A percentile compares a stretch with the other conserved stretches of the same genome.
phyloP scores from a whole-genome alignment of 2,797 vertebrate genomes.

The Gymnodraco acuticeps region DNA sequence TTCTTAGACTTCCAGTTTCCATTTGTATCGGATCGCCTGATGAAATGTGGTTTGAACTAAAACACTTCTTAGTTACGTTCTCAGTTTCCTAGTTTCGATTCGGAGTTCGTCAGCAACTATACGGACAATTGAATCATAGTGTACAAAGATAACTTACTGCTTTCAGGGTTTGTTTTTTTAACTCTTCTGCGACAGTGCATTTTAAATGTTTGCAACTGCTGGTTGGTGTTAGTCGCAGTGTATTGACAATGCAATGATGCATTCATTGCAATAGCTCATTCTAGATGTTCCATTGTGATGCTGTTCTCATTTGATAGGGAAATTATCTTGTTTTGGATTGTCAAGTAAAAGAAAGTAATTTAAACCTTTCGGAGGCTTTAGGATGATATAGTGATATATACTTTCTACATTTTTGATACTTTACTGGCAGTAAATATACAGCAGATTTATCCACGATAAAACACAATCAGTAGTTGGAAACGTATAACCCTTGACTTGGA shows the following conservation, averaged over 20 bases:
- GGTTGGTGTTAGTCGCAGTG: neutral
- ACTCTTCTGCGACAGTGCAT: neutral
- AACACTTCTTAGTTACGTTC: too few relatives aligned
- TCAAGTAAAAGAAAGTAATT: neutral
- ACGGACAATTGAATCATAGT: neutral
- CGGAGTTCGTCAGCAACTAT: neutral
- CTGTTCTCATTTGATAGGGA: too few relatives aligned
- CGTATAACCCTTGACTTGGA: neutral
- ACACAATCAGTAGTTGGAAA: too few relatives aligned
- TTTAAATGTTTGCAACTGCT: neutral
- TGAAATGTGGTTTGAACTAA: constrained; percentile 8
- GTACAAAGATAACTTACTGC: neutral
- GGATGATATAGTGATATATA: neutral
- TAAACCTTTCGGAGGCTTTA: neutral
- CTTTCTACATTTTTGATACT: too few relatives aligned
- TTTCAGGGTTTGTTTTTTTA: neutral
- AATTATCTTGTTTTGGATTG: too few relatives aligned
- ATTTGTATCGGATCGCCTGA: constrained; percentile 21
- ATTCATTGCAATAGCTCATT: too few relatives aligned
- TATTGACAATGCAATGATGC: too few relatives aligned
- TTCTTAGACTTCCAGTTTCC: constrained; percentile 9
- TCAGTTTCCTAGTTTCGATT: neutral
- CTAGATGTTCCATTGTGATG: too few relatives aligned
- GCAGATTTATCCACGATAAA: neutral
- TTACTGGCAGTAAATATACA: too few relatives aligned